These are phyloP conservation scores for Psephotus haematonotus DNA, from an alignment of 2,113 vertebrate genomes.

Conservation along the genomic window DNA sequence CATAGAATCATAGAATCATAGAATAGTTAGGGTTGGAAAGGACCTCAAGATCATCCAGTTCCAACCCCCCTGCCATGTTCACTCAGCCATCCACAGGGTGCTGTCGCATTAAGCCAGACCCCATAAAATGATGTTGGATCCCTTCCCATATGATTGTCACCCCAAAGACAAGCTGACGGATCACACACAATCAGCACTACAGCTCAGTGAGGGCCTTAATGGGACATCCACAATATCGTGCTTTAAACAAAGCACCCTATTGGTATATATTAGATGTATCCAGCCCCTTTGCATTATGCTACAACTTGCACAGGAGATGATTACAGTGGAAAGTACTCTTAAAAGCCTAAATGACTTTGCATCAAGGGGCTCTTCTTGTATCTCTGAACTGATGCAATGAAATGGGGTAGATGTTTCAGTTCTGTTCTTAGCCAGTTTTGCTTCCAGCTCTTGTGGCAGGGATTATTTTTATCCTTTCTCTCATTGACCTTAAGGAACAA, in stretches of 20 bases:
- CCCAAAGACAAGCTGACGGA: neutral
- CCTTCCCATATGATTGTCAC: neutral
- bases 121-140: neutral
- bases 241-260: neutral
- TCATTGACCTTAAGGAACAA: neutral
- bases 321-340: neutral
- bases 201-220: neutral
- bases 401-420: neutral
- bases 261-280: neutral
- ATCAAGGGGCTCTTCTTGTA: neutral
- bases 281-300: neutral
- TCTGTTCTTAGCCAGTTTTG: neutral
- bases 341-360: neutral
- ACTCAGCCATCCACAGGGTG: neutral
- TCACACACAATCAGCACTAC: neutral
- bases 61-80: no score
- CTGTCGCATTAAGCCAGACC: neutral
- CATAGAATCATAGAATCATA: no score
- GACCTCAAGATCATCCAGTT: no score
- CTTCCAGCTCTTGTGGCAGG: neutral
- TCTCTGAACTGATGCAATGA: neutral
- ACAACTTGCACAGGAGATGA: neutral
- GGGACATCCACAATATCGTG: neutral
- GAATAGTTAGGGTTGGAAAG: no score
- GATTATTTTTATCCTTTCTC: neutral